Percentiles rank a stretch among this genome's conserved stretches.
Evolutionary conservation across 2,113 vertebrate species (phyloP).

Genomic region (Chunga burmeisteri): DNA sequence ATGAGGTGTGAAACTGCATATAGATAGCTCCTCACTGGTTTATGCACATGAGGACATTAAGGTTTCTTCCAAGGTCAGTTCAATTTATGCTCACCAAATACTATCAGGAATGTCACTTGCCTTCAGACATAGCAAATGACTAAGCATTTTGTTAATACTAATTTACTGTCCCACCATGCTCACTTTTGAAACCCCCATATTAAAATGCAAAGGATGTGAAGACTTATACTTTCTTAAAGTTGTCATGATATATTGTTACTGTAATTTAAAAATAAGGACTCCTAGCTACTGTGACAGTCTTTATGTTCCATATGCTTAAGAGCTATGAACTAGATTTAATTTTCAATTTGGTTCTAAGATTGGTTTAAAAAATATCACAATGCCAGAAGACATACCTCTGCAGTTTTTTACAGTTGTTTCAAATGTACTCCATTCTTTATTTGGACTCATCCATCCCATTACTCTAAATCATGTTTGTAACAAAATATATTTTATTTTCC

Average conservation of each 20-base stretch:
- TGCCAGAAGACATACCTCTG: background rate
- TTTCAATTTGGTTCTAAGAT: background rate
- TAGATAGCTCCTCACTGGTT: conserved; percentile 48
- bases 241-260: background rate
- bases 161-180: background rate
- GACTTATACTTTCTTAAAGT: background rate
- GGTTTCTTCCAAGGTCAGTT: conserved; percentile 63
- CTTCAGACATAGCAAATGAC: background rate
- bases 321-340: background rate
- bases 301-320: background rate
- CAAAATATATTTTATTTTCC: background rate
- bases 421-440: background rate
- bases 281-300: background rate
- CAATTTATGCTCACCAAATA: conserved; percentile 38
- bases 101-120: conserved; percentile 15
- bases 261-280: background rate
- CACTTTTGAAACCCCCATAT: background rate
- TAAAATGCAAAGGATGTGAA: background rate
- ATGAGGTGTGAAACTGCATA: conserved; percentile 68
- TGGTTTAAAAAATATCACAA: background rate
- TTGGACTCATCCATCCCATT: background rate
- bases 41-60: conserved; percentile 48
- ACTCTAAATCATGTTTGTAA: background rate
- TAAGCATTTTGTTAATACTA: conserved; percentile 17
- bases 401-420: background rate